Evolutionary conservation across 2,888 invertebrate genomes (phyloP), one percentile per base, ranked within the genome.

Genomic region (Subacronicta megacephala): DNA sequence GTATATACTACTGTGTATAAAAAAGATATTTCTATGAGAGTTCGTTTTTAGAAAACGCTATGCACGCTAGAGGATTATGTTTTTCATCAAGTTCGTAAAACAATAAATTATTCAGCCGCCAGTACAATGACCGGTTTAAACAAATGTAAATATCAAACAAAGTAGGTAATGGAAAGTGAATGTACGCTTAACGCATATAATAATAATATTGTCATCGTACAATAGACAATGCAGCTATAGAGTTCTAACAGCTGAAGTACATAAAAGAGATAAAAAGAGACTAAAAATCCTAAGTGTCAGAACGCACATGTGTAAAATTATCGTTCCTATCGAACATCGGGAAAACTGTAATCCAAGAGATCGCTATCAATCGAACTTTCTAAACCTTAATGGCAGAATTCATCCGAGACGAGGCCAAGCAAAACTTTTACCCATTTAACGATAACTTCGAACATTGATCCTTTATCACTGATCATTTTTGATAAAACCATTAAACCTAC

Each of bases 281-380:
- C 15, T 13, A 16, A n/a, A 10, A 16, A 10, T 26, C 17, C 4
- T 4, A 20, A 26, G 26, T 26, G 15, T 40, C 35, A 16, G 17
- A 7, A 13, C 4, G 5, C 16, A 59, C 38, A 31, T 59, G 51
- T 43, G 7, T 43, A 13, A 60, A 62, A 62, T 51, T 44, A 61
- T 41, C 41, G 23, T 26, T 36, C n/a, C 26, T 31, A 43, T 23
- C 49, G 45, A 60, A 74, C 56, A 45, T 55, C 18, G 38, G 43
- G 52, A 65, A 56, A 66, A 71, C 72, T 77, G 64, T 70, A 59
- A 67, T 63, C 59, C 46, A 55, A 53, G 46, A 75, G 75, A 77
- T 76, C 60, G 54, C 50, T 75, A 77, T 77, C 74, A 78, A 75
- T 77, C 70, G 60, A 79, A 78, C 65, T 80, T 79, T 60, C 33